A percentile compares a stretch with the other conserved stretches of the same genome.
Evolutionary conservation across 2,113 vertebrate genomes (phyloP).

Genomic region (Onychorhynchus coronatus): DNA sequence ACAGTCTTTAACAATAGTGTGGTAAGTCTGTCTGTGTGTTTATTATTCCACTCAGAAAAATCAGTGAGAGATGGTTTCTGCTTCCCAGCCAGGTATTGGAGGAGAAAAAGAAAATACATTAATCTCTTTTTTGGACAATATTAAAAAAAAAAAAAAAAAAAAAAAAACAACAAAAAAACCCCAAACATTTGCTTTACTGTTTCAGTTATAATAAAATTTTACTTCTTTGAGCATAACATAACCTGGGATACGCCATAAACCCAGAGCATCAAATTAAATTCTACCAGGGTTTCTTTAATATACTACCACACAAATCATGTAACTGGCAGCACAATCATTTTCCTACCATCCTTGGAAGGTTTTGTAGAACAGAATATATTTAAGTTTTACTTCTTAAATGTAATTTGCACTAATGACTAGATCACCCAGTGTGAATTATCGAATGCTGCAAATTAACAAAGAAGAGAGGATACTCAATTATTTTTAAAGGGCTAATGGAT

Average conservation of each 20-base stretch:
- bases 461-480: not conserved
- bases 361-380: not conserved
- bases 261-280: not conserved
- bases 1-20: not conserved
- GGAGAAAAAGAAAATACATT: not conserved
- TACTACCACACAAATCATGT: not conserved
- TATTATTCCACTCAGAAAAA: not conserved
- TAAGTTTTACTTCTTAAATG: slow-evolving; percentile 13
- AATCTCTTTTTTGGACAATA: not conserved
- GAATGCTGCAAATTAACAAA: slow-evolving; percentile 1
- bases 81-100: not conserved
- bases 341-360: not conserved
- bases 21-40: not conserved
- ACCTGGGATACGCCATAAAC: not conserved
- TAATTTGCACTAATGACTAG: not conserved
- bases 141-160: not conserved
- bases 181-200: not conserved
- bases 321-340: not conserved
- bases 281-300: not conserved
- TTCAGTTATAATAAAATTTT: not conserved
- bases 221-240: not conserved
- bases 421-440: slow-evolving; percentile 7
- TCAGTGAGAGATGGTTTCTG: not conserved
- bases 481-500: slow-evolving; percentile 16
- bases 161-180: no score